Evolutionary conservation across 53 echinoderm and acorn worm genomes (phyloP), one percentile per base, ranked within the genome.

Genomic region (Mesocentrotus franciscanus): DNA sequence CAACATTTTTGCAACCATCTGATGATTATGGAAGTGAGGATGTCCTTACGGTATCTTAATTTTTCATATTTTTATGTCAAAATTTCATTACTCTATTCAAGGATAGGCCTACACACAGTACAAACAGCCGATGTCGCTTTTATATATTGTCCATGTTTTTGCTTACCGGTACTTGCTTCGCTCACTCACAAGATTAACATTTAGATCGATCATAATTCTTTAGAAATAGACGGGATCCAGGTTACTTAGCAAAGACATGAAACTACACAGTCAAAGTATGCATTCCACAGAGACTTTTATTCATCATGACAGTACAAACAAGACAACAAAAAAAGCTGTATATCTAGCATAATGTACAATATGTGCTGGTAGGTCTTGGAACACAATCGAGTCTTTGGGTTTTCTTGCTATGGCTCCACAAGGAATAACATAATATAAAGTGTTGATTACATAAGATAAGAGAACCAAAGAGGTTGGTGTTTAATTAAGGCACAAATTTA

Each of bases 241-340:
- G 49, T 49, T 49, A 49, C 49, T 5, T 35, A 15, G 13, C 13
- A 13, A 78, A 33, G 0, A 81, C 42, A 42, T 11, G 7, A 81
- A 39, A n/a, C 72, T 72, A 39, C 16, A 18, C 17, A 42, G 18
- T 81, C 36, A 81, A 81, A 20, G 20, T 39, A 42, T 81, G 81
- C 81, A 81, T 81, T 81, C 81, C 81, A 81, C 81, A 39, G 81
- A 81, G 81, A 42, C 81, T 27, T 81, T 81, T 81, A 81, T 81
- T 79, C 20, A 81, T 81, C 22, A 39, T 81, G 36, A 81, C 81
- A 81, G 42, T 81, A 81, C 81, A 39, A 39, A 36, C 79, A 81
- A 81, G 81, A 81, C 81, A 42, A 81, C 81, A 8, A 81, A 81
- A 81, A 79, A 81, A 27, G 42, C 36, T 36, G 36, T 81, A 39